These are phyloP conservation scores for Microtus montanus DNA, from an alignment of 2,113 vertebrate genomes.

Conservation along the genomic window DNA sequence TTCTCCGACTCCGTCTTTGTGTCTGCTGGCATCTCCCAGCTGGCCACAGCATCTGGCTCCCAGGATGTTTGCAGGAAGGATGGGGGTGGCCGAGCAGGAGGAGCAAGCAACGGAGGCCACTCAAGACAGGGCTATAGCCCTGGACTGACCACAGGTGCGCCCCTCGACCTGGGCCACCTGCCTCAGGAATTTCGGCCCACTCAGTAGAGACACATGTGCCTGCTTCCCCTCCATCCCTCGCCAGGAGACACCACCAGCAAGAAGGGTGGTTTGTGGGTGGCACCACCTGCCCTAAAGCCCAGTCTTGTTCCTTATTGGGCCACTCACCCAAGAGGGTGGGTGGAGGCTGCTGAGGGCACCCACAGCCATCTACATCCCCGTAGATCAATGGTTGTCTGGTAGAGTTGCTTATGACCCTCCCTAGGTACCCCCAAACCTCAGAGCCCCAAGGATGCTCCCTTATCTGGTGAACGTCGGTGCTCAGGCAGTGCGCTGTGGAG, in stretches of 20 bases:
- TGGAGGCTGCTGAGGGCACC: not conserved
- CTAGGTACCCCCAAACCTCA: not conserved
- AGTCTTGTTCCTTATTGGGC: not conserved
- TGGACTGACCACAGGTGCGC: not conserved
- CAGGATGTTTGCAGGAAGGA: not conserved
- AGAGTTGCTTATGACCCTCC: not conserved
- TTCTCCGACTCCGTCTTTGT: not conserved
- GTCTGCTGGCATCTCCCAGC: not conserved
- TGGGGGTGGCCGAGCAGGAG: not conserved
- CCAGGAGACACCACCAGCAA: not conserved
- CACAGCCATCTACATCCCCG: conserved; percentile 53
- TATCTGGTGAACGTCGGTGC: accelerated
- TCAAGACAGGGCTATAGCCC: not conserved
- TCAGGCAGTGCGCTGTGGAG: accelerated
- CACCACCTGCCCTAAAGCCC: conserved; percentile 37
- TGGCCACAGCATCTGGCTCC: not conserved
- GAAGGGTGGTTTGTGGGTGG: conserved; percentile 67
- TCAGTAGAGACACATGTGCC: accelerated
- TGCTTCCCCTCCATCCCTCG: not conserved
- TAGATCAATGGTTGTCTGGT: conserved; percentile 5
- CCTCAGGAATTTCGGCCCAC: not conserved
- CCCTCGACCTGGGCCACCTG: accelerated
- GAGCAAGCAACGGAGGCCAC: not conserved
- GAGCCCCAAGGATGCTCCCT: too few species aligned
- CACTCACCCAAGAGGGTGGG: not conserved